Evolutionary conservation across 2,888 invertebrate species (phyloP).

Genomic region (Tubulanus polymorphus): DNA sequence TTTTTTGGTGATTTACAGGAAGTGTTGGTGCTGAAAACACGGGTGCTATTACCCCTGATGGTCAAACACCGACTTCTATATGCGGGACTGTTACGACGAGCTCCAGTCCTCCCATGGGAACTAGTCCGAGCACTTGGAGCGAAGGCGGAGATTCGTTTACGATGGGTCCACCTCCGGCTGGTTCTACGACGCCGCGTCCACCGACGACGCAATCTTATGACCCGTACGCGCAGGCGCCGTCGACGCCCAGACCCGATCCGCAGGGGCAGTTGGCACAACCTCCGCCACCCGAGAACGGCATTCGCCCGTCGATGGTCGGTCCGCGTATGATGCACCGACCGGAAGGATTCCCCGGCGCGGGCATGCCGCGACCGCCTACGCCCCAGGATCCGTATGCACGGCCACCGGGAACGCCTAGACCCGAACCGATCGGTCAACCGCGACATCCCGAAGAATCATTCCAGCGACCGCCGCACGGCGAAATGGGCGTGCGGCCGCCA

Average conservation of each 20-base stretch:
- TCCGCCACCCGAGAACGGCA: background rate
- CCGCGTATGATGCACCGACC: too few relatives aligned
- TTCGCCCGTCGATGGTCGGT: too few relatives aligned
- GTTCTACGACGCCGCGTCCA: background rate
- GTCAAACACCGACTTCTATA: too few relatives aligned
- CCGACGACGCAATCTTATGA: background rate
- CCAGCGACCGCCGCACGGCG: background rate
- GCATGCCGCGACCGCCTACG: background rate
- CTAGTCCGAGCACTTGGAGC: too few relatives aligned
- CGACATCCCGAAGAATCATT: background rate
- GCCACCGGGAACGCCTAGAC: constrained; percentile 22
- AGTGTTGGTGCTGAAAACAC: too few relatives aligned
- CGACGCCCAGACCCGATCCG: constrained; percentile 3
- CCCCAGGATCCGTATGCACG: constrained; percentile 26
- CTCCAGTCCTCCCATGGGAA: too few relatives aligned
- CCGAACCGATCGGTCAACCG: background rate
- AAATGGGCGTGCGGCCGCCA: background rate
- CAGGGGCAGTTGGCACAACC: constrained; percentile 1
- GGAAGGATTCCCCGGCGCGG: background rate
- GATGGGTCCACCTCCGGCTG: too few relatives aligned
- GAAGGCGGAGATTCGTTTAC: too few relatives aligned
- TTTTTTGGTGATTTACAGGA: too few relatives aligned
- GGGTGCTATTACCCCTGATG: too few relatives aligned
- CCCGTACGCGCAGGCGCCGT: constrained; percentile 2
- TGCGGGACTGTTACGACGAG: too few relatives aligned